Base-by-base conservation (phyloP, 2,797 vertebrate genomes). In the Fundulus diaphanus region DNA sequence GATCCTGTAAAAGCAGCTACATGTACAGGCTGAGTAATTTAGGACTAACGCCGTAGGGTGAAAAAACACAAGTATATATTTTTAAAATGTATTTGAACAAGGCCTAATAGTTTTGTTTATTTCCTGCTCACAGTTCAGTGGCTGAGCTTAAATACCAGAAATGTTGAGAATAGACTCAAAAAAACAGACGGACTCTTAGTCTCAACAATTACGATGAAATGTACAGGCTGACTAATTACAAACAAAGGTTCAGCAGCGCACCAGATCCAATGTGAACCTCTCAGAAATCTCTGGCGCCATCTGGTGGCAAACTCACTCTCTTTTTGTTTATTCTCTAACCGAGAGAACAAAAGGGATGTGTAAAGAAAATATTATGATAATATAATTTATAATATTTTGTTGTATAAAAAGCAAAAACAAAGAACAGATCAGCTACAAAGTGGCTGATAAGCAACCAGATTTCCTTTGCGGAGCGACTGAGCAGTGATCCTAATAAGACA, bases 291-390 rank as follows among this genome's bases (percentile, higher is more conserved):
- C 75, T 78, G 56, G 81, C 33, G 85, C 59, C 90, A 76, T 63
- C 91, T 88, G 27, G 77, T 89, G 91, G 85, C 69, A 0, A 75
- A 29, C 13, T 51, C 8, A 59, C 13, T 4, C 13, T 42, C 24
- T n/a, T 27, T 2, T 2, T 12, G 74, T 0, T 51, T 15, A 1
- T 20, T 27, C 44, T 46, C 11, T 12, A n/a, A 66, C n/a, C 2
- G 5, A 66, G 12, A 66, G 13, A 65, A 66, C 35, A 66, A 13
- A 40, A 2, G 22, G 24, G 35, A 6, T 37, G 22, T 65, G 61
- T 8, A 15, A 65, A 16, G 27, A 31, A 57, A 31, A 31, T 57
- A 51, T 51, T 22, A 51, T 51, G 24, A 1, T 8, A 51, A 22
- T 22, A 51, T 24, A 7, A 51, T 22, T 51, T 51, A 7, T 1